Evolutionary conservation across 23 tunicate species (phyloP).

Genomic region (Trididemnum clinides): DNA sequence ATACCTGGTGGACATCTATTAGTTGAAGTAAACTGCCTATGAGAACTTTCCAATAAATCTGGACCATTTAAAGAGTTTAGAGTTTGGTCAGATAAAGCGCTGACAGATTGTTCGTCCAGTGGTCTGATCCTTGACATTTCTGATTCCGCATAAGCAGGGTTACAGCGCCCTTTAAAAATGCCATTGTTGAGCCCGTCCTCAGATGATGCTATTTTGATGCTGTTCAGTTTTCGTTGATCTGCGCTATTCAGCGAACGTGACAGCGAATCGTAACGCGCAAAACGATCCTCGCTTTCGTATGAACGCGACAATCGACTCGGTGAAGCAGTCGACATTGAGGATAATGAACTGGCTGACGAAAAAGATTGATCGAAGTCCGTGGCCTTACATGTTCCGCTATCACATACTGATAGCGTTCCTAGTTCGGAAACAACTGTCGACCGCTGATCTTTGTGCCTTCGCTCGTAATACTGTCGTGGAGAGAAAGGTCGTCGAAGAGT

Average conservation of each 20-base stretch:
- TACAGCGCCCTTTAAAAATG: not conserved
- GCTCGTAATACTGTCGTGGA: slow-evolving; percentile 62
- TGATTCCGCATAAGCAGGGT: not conserved
- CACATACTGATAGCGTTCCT: not conserved
- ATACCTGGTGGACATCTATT: slow-evolving; percentile 8
- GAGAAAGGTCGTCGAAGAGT: slow-evolving; percentile 71
- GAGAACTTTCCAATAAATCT: not conserved
- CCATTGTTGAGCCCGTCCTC: not conserved
- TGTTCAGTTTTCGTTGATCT: slow-evolving; percentile 8
- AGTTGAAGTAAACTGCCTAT: not conserved
- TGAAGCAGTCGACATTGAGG: not conserved
- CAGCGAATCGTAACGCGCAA: not conserved
- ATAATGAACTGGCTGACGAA: slow-evolving; percentile 1
- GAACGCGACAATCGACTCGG: slow-evolving; percentile 3
- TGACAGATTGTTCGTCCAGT: not conserved
- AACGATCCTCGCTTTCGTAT: not conserved
- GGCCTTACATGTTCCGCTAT: not conserved
- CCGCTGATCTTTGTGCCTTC: slow-evolving; percentile 7
- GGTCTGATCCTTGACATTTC: not conserved
- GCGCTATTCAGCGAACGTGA: slow-evolving; percentile 8
- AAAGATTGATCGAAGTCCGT: slow-evolving; percentile 12
- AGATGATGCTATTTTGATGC: not conserved
- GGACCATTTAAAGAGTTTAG: not conserved
- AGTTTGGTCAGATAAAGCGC: not conserved
- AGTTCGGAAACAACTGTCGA: not conserved